These are phyloP conservation scores for Triops longicaudatus DNA, from an alignment of 1,140 invertebrate genomes.

Conservation along the genomic window DNA sequence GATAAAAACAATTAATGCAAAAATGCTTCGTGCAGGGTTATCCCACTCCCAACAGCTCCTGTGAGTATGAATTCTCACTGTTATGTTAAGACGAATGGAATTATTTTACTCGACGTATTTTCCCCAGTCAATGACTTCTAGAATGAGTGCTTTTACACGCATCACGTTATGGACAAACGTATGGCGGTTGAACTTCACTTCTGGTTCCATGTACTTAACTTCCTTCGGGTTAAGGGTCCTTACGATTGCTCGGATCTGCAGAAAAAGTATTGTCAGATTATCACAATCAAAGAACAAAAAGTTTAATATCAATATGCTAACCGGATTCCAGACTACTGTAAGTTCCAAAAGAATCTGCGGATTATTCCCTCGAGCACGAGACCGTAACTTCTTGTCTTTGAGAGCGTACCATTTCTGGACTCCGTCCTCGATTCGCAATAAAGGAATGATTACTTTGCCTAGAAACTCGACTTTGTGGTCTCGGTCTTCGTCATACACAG, in stretches of 20 bases:
- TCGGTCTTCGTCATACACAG: constrained; percentile 95
- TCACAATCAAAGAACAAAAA: neutral
- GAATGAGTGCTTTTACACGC: constrained; percentile 78
- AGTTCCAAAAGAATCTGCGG: constrained; percentile 89
- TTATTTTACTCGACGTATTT: constrained; percentile 78
- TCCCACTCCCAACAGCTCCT: constrained; percentile 98
- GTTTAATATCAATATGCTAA: constrained; percentile 39
- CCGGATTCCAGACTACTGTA: constrained; percentile 83
- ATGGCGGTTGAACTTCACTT: constrained; percentile 90
- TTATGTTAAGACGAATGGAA: constrained; percentile 17
- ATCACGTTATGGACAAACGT: constrained; percentile 90
- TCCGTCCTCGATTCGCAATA: constrained; percentile 77
- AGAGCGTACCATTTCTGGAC: constrained; percentile 92
- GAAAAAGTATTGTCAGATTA: constrained; percentile 26
- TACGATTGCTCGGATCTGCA: constrained; percentile 72
- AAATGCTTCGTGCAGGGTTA: constrained; percentile 72
- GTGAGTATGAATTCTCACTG: constrained; percentile 34
- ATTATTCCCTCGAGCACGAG: constrained; percentile 77
- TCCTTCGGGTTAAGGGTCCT: constrained; percentile 91
- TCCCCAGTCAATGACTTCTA: constrained; percentile 78
- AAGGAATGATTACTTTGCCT: constrained; percentile 83
- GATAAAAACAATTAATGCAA: constrained; percentile 77
- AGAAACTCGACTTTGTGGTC: constrained; percentile 97
- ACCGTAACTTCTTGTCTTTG: constrained; percentile 89
- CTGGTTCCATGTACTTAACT: constrained; percentile 87